Percentiles rank a stretch among this genome's conserved stretches.
Conservation (phyloP, 1,140 invertebrate genomes). For the Popillia japonica region DNA sequence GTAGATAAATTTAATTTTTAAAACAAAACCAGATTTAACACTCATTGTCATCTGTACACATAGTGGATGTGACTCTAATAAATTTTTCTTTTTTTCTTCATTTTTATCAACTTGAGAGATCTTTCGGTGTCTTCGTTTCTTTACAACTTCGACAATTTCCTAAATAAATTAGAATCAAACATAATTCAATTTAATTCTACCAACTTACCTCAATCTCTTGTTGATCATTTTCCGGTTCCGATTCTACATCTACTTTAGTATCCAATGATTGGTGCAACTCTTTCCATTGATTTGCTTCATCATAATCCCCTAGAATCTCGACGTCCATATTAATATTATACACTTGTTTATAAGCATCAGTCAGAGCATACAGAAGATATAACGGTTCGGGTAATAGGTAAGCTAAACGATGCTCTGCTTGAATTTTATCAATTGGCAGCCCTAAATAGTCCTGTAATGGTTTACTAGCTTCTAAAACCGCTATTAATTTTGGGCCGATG, state of each 20-base stretch:
- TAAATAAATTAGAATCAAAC: conserved; percentile 36
- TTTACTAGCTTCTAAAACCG: conserved; percentile 81
- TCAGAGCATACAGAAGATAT: conserved; percentile 89
- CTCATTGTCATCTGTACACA: conserved; percentile 70
- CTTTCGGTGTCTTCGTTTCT: conserved; percentile 67
- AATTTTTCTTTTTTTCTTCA: conserved; percentile 72
- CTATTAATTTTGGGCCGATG: conserved; percentile 79
- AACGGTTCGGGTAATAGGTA: conserved; percentile 81
- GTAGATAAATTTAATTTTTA: conserved; percentile 70
- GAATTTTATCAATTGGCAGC: conserved; percentile 79
- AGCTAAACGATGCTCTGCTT: conserved; percentile 78
- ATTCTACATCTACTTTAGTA: conserved; percentile 63
- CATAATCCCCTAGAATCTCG: conserved; percentile 79
- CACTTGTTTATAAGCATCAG: conserved; percentile 84
- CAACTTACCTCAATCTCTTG: conserved; percentile 63
- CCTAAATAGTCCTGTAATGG: conserved; percentile 90
- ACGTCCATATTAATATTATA: conserved; percentile 64
- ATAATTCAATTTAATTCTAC: background rate
- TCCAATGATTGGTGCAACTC: conserved; percentile 54
- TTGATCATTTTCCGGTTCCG: conserved; percentile 72
- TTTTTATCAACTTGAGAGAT: conserved; percentile 62
- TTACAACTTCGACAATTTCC: conserved; percentile 63
- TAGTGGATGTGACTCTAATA: conserved; percentile 79
- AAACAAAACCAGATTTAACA: conserved; percentile 66
- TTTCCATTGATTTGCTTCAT: conserved; percentile 76